These are phyloP conservation scores for Caenorhabditis parvicauda DNA, from an alignment of 2,888 invertebrate genomes.

Conservation along the genomic window DNA sequence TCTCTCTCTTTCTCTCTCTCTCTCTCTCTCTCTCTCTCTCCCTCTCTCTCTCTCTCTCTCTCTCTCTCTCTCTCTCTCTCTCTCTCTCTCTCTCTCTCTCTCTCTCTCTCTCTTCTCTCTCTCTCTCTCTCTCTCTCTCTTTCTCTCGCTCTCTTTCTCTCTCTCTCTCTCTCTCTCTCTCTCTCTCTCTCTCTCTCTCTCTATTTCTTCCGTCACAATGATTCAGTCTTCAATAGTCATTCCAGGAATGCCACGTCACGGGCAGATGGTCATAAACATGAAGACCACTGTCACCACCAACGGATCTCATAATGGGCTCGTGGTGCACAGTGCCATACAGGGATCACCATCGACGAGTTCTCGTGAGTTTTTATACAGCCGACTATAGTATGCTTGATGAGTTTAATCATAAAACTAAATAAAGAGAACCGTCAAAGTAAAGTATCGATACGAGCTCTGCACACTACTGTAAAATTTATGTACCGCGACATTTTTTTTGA, in stretches of 20 bases:
- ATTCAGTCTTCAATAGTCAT: too few relatives aligned
- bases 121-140: neutral
- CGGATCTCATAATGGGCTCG: conserved; percentile 35
- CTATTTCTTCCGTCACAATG: too few relatives aligned
- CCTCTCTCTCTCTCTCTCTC: neutral
- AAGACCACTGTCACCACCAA: conserved; percentile 41
- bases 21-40: neutral
- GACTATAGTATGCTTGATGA: too few relatives aligned
- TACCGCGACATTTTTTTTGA: too few relatives aligned
- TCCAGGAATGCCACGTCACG: conserved; percentile 13
- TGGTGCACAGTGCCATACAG: conserved; percentile 37
- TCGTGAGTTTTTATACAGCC: too few relatives aligned
- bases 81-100: conserved; percentile 1
- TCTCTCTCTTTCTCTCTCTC: neutral
- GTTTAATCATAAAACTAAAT: too few relatives aligned
- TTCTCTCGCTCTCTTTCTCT: neutral
- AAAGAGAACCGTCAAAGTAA: too few relatives aligned
- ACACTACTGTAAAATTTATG: too few relatives aligned
- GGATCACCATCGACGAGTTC: conserved; percentile 10
- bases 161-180: too few relatives aligned
- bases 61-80: neutral
- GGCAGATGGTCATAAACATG: conserved; percentile 40
- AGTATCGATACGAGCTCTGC: too few relatives aligned
- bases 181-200: too few relatives aligned
- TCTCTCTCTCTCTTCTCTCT: neutral